Evolutionary conservation across 2,113 vertebrate genomes (phyloP).

Genomic region (Nesoenas mayeri): DNA sequence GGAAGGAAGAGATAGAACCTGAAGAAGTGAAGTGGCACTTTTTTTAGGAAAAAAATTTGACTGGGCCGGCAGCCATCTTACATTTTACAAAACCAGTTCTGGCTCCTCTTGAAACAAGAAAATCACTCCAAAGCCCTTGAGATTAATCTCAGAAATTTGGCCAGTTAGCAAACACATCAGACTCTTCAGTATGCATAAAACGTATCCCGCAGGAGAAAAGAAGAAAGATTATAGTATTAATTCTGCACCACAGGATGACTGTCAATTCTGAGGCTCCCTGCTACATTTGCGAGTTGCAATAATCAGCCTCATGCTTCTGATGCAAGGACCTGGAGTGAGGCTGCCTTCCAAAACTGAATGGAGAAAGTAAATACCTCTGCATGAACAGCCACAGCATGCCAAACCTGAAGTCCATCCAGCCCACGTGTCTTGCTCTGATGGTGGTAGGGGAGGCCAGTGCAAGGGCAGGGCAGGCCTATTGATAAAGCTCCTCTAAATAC

Average conservation of each 20-base stretch:
- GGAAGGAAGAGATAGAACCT: not conserved
- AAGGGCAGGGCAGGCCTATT: not conserved
- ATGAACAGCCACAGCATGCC: not conserved
- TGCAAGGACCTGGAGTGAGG: not conserved
- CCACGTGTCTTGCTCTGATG: not conserved
- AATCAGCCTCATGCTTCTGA: not conserved
- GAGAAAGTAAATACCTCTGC: rapidly evolving
- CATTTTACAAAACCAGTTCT: not conserved
- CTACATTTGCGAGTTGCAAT: not conserved
- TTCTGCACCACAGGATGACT: not conserved
- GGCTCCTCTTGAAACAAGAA: not conserved
- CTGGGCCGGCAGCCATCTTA: not conserved
- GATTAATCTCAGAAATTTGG: not conserved
- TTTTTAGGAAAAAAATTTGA: not conserved
- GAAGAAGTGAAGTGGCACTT: not conserved
- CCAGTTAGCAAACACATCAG: not conserved
- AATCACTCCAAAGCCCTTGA: not conserved
- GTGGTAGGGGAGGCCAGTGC: not conserved
- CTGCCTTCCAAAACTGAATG: not conserved
- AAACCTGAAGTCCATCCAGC: not conserved
- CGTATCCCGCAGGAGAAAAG: not conserved
- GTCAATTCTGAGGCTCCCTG: not conserved
- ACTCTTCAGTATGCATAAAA: not conserved
- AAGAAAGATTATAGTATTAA: not conserved
- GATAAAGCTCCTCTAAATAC: not conserved